Evolutionary conservation across 2,888 invertebrate species (phyloP).

Genomic region (Gasteruption jaculator): DNA sequence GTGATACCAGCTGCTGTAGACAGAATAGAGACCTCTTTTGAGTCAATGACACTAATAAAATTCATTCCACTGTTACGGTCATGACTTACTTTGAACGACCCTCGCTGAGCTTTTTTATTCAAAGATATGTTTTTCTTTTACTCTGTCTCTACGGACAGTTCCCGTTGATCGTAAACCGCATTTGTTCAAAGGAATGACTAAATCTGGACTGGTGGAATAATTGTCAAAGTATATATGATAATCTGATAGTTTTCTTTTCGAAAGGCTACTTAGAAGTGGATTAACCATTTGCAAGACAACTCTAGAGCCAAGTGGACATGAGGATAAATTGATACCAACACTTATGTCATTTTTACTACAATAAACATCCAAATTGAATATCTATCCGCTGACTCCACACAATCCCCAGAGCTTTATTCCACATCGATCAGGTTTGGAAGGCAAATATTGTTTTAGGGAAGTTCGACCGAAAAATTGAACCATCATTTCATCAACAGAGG

Average conservation of each 20-base stretch:
- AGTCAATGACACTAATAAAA: conserved; percentile 11
- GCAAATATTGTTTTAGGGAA: conserved; percentile 6
- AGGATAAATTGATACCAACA: conserved; percentile 7
- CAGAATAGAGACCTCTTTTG: conserved; percentile 8
- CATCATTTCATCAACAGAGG: too few relatives aligned
- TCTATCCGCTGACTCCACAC: conserved; percentile 11
- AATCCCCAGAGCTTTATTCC: conserved; percentile 13
- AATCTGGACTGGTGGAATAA: conserved; percentile 16
- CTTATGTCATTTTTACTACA: conserved; percentile 12
- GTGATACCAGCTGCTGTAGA: conserved; percentile 12
- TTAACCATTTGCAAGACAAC: conserved; percentile 16
- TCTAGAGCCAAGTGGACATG: conserved; percentile 10
- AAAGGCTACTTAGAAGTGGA: conserved; percentile 10
- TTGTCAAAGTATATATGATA: conserved; percentile 14
- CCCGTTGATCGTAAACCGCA: conserved; percentile 16
- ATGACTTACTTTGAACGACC: conserved; percentile 11
- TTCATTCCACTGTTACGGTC: conserved; percentile 16
- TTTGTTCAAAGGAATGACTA: conserved; percentile 16
- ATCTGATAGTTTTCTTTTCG: conserved; percentile 6
- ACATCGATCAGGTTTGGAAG: too few relatives aligned
- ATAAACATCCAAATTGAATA: conserved; percentile 16
- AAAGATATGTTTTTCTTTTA: conserved; percentile 15
- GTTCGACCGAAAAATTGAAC: conserved; percentile 5
- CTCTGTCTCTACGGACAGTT: conserved; percentile 18
- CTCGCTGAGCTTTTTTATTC: conserved; percentile 14